Evolutionary conservation across 2,888 invertebrate genomes (phyloP).

Genomic region (Luffia ferchaultella): DNA sequence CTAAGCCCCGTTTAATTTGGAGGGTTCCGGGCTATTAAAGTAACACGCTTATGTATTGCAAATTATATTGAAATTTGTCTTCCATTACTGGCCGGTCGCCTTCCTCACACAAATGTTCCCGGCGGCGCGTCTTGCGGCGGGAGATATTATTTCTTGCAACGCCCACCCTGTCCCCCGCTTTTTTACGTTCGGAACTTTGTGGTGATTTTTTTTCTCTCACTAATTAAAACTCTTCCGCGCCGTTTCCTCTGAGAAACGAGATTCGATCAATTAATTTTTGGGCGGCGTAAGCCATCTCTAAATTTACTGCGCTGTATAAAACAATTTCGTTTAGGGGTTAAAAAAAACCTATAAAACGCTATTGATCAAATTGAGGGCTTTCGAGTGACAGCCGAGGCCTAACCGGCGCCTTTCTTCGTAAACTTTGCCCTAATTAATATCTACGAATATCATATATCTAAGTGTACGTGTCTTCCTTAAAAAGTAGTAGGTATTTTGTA

Average conservation of each 20-base stretch:
- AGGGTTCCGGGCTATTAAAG: slow-evolving; percentile 69
- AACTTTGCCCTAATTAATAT: not conserved
- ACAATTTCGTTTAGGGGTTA: slow-evolving; percentile 28
- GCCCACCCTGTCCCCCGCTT: slow-evolving; percentile 62
- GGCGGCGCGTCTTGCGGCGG: slow-evolving; percentile 47
- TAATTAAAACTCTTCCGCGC: slow-evolving; percentile 67
- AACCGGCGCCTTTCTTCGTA: not conserved
- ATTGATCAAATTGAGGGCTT: slow-evolving; percentile 33
- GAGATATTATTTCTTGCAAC: slow-evolving; percentile 57
- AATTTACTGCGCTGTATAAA: slow-evolving; percentile 53
- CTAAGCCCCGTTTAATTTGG: slow-evolving; percentile 69
- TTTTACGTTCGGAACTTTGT: slow-evolving; percentile 60
- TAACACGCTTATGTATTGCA: slow-evolving; percentile 69
- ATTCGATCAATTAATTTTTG: slow-evolving; percentile 66
- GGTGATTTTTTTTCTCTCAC: slow-evolving; percentile 58
- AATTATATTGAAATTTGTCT: slow-evolving; percentile 69
- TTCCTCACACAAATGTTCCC: slow-evolving; percentile 67
- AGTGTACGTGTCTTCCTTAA: too few relatives aligned
- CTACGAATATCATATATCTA: too few relatives aligned
- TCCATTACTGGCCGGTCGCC: slow-evolving; percentile 63
- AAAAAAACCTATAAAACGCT: slow-evolving; percentile 45
- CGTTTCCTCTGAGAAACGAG: slow-evolving; percentile 61
- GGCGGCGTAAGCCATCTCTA: slow-evolving; percentile 54
- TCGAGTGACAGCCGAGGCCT: not conserved
- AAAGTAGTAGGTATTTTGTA: too few relatives aligned